phyloP scores from a whole-genome alignment of 2,888 invertebrate genomes.

The Brassicogethes aeneus region DNA sequence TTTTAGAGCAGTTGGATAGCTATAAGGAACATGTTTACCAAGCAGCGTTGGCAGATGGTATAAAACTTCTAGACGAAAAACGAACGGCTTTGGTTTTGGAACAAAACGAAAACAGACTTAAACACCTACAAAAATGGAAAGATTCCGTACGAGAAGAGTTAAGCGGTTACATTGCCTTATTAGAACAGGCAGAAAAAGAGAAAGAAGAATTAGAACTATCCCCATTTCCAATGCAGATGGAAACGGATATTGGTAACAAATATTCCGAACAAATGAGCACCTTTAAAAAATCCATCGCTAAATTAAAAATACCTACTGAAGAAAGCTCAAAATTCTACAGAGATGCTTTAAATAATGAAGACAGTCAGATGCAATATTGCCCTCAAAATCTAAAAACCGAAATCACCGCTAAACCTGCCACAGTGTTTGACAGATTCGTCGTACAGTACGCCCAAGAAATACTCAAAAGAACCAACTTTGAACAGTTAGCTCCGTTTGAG shows the following conservation, averaged over 20 bases:
- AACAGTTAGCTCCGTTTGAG: slow-evolving; percentile 39
- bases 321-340: not conserved
- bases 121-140: slow-evolving; percentile 40
- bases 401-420: slow-evolving; percentile 22
- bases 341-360: slow-evolving; percentile 13
- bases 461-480: slow-evolving; percentile 37
- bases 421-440: slow-evolving; percentile 40
- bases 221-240: slow-evolving; percentile 29
- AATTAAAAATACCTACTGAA: not conserved
- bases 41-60: slow-evolving; percentile 24
- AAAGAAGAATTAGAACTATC: slow-evolving; percentile 21
- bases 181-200: slow-evolving; percentile 17
- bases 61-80: slow-evolving; percentile 22
- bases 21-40: slow-evolving; percentile 38
- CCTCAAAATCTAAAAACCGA: slow-evolving; percentile 12
- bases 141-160: slow-evolving; percentile 1
- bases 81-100: slow-evolving; percentile 21
- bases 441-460: slow-evolving; percentile 42
- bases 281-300: too few relatives aligned
- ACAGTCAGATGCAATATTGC: slow-evolving; percentile 12
- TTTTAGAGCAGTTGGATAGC: slow-evolving; percentile 20
- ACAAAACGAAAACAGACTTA: slow-evolving; percentile 14
- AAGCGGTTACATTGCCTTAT: not conserved
- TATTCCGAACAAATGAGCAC: too few relatives aligned
- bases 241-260: slow-evolving; percentile 6